These are phyloP conservation scores for Coremacera marginata DNA, from an alignment of 2,888 invertebrate species.

Conservation along the genomic window DNA sequence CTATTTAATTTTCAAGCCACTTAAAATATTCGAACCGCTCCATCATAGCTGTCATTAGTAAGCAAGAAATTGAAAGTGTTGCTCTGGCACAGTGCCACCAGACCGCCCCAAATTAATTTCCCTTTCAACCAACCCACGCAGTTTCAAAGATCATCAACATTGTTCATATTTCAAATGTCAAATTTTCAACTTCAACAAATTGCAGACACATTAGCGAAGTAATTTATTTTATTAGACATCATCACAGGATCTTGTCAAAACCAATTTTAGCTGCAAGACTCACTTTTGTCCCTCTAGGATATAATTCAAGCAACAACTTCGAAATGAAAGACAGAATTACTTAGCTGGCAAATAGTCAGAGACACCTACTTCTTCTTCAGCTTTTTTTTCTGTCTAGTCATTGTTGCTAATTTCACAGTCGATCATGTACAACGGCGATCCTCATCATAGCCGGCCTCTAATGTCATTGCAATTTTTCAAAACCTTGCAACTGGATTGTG, in stretches of 20 bases:
- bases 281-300: background rate
- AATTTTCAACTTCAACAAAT: background rate
- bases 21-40: background rate
- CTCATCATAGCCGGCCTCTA: conserved; percentile 3
- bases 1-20: too few relatives aligned
- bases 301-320: too few relatives aligned
- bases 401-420: conserved; percentile 1
- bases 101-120: background rate
- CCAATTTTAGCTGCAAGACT: background rate
- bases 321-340: too few relatives aligned
- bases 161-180: conserved; percentile 14
- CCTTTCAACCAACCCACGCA: background rate
- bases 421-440: conserved; percentile 5
- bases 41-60: background rate
- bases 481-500: background rate
- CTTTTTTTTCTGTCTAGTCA: background rate
- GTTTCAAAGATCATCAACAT: background rate
- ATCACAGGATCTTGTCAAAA: conserved; percentile 5
- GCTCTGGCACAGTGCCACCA: background rate
- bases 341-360: background rate
- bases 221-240: conserved; percentile 10
- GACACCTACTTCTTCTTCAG: background rate
- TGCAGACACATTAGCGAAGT: conserved; percentile 14
- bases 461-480: conserved; percentile 34
- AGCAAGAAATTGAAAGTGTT: background rate